Evolutionary conservation across 2,888 invertebrate species (phyloP).

Genomic region (Apodemia zela): DNA sequence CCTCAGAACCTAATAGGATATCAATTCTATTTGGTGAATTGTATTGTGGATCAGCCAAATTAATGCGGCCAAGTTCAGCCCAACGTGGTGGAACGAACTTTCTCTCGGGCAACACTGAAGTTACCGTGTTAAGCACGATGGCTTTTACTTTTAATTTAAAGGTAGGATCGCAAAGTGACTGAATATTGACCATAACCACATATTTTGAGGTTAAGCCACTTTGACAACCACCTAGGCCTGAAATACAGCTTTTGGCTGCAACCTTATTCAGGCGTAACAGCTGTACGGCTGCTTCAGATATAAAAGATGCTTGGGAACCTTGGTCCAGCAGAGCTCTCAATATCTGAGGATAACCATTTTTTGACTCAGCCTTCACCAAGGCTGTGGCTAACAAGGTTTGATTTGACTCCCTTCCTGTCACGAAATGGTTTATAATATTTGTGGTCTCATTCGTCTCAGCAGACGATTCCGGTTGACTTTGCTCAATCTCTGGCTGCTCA

Average conservation of each 20-base stretch:
- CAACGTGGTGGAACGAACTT: conserved; percentile 10
- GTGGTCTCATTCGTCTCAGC: background rate
- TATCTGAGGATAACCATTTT: conserved; percentile 24
- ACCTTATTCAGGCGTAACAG: conserved; percentile 20
- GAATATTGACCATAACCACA: conserved; percentile 26
- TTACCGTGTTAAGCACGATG: conserved; percentile 22
- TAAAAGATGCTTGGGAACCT: conserved; percentile 29
- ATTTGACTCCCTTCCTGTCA: conserved; percentile 13
- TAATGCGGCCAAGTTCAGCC: conserved; percentile 15
- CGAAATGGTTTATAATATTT: conserved; percentile 21
- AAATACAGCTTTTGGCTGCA: conserved; percentile 21
- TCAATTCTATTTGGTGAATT: conserved; percentile 29
- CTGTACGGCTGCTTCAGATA: conserved; percentile 28
- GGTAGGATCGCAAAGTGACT: conserved; percentile 25
- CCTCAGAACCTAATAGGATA: conserved; percentile 35
- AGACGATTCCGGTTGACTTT: background rate
- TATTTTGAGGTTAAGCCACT: conserved; percentile 27
- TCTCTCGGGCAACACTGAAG: conserved; percentile 19
- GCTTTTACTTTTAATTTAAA: conserved; percentile 23
- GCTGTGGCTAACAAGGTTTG: conserved; percentile 28
- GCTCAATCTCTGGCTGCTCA: background rate
- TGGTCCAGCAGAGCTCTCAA: conserved; percentile 27
- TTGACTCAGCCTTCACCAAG: conserved; percentile 27
- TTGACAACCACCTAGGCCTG: conserved; percentile 26
- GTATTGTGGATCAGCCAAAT: conserved; percentile 26